A percentile compares a stretch with the other conserved stretches of the same genome.
phyloP scores from a whole-genome alignment of 92 coral and sea anemone species.

The Epizoanthus fatuus region DNA sequence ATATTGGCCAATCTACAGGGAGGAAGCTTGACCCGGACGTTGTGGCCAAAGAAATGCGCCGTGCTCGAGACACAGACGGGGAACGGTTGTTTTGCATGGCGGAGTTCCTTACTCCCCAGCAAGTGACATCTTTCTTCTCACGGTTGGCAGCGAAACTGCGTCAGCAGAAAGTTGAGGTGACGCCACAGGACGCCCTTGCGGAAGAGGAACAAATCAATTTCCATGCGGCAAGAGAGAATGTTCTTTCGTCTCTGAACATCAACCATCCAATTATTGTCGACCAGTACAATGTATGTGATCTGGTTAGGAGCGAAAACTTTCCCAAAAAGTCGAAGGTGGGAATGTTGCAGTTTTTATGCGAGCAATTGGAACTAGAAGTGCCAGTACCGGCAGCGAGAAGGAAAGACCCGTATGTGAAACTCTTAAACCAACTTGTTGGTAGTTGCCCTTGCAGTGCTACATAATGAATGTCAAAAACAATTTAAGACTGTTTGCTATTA shows the following conservation, averaged over 20 bases:
- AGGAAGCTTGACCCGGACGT: conserved; percentile 10
- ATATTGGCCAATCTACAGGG: conserved; percentile 42
- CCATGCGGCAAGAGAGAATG: conserved; percentile 20
- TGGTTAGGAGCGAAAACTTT: conserved; percentile 14
- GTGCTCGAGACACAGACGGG: conserved; percentile 28
- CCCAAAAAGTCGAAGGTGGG: neutral
- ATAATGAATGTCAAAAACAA: too few relatives aligned
- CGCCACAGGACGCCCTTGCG: conserved; percentile 15
- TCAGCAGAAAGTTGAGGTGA: conserved; percentile 17
- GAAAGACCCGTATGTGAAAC: too few relatives aligned
- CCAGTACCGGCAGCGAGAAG: too few relatives aligned
- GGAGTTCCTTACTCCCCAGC: conserved; percentile 41
- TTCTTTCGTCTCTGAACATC: conserved; percentile 26
- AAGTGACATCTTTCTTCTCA: conserved; percentile 50
- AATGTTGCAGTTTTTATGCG: too few relatives aligned
- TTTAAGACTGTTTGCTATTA: too few relatives aligned
- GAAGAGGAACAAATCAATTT: conserved; percentile 33
- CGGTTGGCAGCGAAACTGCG: conserved; percentile 26
- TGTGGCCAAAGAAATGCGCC: conserved; percentile 46
- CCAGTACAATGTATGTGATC: conserved; percentile 28
- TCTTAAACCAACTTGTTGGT: too few relatives aligned
- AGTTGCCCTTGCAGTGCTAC: too few relatives aligned
- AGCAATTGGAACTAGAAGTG: too few relatives aligned
- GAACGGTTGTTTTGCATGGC: conserved; percentile 24
- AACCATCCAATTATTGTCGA: conserved; percentile 31